Conservation (phyloP, 2,888 invertebrate species). For the Sarcophaga subvicina region DNA sequence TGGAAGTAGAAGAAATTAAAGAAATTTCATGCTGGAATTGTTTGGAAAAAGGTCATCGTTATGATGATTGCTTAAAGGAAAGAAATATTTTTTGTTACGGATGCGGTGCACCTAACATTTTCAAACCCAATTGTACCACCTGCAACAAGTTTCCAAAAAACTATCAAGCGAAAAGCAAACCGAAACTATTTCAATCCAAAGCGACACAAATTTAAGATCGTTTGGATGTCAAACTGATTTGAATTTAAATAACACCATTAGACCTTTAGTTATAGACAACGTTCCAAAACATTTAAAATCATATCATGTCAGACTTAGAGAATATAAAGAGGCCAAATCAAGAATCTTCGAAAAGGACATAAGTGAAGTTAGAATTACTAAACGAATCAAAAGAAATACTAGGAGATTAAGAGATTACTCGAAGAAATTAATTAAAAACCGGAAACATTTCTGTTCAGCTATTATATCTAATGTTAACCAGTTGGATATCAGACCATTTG, state of each 20-base stretch:
- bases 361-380: no score
- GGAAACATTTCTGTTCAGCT: conserved; percentile 9
- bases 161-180: no score
- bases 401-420: not conserved
- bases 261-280: no score
- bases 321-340: not conserved
- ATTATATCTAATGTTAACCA: not conserved
- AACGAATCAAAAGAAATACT: not conserved
- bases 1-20: no score
- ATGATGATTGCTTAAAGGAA: no score
- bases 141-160: no score
- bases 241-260: not conserved
- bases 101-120: no score
- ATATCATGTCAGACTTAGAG: conserved; percentile 3
- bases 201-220: conserved; percentile 4
- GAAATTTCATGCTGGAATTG: no score
- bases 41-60: no score
- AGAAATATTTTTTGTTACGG: no score
- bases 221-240: conserved; percentile 13
- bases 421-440: not conserved
- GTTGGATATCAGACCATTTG: conserved; percentile 19
- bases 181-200: conserved; percentile 4
- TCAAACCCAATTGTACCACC: no score
- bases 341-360: conserved; percentile 33
- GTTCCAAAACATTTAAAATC: no score